phyloP scores from a whole-genome alignment of 2,113 vertebrate species.

The Colius striatus region DNA sequence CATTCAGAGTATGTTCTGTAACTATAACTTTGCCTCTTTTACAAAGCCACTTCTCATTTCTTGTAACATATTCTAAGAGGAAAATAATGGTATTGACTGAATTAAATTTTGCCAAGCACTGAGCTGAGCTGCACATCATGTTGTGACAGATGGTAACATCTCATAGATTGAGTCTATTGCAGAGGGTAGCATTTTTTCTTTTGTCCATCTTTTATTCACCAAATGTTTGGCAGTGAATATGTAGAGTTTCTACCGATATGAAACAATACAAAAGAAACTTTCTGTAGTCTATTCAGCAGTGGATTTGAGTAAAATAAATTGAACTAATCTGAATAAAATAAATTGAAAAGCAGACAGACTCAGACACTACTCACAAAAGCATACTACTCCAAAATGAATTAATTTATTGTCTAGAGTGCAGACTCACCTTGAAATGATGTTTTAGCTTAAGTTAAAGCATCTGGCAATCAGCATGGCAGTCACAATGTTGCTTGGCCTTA shows the following conservation, averaged over 20 bases:
- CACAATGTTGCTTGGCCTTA: not conserved
- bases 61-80: not conserved
- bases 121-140: not conserved
- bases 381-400: not conserved
- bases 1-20: not conserved
- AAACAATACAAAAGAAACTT: not conserved
- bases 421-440: not conserved
- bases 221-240: not conserved
- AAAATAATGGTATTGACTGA: not conserved
- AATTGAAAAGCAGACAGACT: not conserved
- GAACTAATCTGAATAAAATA: not conserved
- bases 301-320: not conserved
- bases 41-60: not conserved
- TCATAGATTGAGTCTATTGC: not conserved
- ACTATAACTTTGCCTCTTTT: not conserved
- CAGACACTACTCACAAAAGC: not conserved
- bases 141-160: not conserved
- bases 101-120: not conserved
- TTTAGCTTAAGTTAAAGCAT: not conserved
- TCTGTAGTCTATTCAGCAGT: not conserved
- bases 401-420: not conserved
- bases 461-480: not conserved
- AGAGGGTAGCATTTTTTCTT: not conserved
- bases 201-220: not conserved
- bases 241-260: not conserved